These are phyloP conservation scores for Colletes latitarsis DNA, from an alignment of 1,140 invertebrate species.

Conservation along the genomic window DNA sequence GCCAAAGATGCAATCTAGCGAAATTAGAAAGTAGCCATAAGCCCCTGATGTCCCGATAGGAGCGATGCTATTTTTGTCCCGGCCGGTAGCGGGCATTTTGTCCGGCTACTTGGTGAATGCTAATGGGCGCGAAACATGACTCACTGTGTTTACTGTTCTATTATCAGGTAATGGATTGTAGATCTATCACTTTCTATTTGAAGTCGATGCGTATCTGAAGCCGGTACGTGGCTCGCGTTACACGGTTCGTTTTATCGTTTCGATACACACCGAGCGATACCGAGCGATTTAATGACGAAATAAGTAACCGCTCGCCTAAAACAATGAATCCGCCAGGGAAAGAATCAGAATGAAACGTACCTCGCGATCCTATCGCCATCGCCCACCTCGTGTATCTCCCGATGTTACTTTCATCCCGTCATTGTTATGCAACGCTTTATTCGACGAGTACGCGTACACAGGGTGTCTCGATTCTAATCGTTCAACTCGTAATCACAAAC, in stretches of 20 bases:
- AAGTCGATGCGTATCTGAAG: constrained; percentile 35
- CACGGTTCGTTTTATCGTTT: constrained; percentile 4
- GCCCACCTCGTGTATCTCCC: background rate
- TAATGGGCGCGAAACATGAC: constrained; percentile 56
- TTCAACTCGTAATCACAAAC: too few relatives aligned
- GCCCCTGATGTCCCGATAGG: constrained; percentile 39
- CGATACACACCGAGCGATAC: background rate
- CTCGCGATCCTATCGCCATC: background rate
- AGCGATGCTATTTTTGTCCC: constrained; percentile 36
- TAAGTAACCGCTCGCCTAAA: background rate
- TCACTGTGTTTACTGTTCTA: constrained; percentile 54
- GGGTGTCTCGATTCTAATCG: too few relatives aligned
- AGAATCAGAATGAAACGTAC: background rate
- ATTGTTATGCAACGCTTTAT: constrained; percentile 13
- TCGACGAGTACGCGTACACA: background rate
- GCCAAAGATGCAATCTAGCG: constrained; percentile 52
- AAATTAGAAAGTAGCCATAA: constrained; percentile 47
- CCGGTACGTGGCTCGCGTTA: constrained; percentile 2
- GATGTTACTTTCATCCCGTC: background rate
- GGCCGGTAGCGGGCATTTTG: constrained; percentile 15
- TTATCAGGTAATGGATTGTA: constrained; percentile 59
- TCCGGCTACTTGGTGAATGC: constrained; percentile 32
- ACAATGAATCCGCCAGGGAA: background rate
- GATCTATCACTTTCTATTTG: constrained; percentile 50
- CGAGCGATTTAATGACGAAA: background rate